phyloP scores from a whole-genome alignment of 2,888 invertebrate species.

The Brachylomia viminalis region DNA sequence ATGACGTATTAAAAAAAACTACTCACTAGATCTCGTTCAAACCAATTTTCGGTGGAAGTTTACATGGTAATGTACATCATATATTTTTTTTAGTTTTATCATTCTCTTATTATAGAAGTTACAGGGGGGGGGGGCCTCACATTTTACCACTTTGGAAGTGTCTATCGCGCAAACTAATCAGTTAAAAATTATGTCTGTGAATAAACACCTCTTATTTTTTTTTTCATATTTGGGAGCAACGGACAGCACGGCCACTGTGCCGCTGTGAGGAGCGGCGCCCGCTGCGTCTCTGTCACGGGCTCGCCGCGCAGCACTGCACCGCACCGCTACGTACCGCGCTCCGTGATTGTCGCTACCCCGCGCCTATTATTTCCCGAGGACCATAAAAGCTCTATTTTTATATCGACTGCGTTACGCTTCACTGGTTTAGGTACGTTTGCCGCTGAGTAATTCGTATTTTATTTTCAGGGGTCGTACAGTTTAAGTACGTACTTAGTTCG shows the following conservation, averaged over 20 bases:
- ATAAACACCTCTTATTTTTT: too few species aligned
- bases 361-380: constrained; percentile 20
- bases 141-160: too few species aligned
- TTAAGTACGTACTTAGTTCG: constrained; percentile 22
- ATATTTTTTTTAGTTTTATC: too few species aligned
- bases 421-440: constrained; percentile 33
- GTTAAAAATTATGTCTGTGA: too few species aligned
- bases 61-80: too few species aligned
- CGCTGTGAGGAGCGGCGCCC: neutral
- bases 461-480: constrained; percentile 20
- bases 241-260: neutral
- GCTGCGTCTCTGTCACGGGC: neutral
- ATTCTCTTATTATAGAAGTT: too few species aligned
- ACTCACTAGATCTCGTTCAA: too few species aligned
- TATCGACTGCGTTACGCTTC: constrained; percentile 43
- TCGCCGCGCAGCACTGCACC: neutral
- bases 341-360: neutral
- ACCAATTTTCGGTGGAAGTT: too few species aligned
- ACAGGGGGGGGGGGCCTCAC: too few species aligned
- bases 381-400: constrained; percentile 45
- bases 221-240: too few species aligned
- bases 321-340: neutral
- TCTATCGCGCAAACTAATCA: too few species aligned
- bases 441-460: constrained; percentile 32
- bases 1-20: too few species aligned